These are phyloP conservation scores for Octodon degus DNA, from an alignment of 2,113 vertebrate species.

Conservation along the genomic window DNA sequence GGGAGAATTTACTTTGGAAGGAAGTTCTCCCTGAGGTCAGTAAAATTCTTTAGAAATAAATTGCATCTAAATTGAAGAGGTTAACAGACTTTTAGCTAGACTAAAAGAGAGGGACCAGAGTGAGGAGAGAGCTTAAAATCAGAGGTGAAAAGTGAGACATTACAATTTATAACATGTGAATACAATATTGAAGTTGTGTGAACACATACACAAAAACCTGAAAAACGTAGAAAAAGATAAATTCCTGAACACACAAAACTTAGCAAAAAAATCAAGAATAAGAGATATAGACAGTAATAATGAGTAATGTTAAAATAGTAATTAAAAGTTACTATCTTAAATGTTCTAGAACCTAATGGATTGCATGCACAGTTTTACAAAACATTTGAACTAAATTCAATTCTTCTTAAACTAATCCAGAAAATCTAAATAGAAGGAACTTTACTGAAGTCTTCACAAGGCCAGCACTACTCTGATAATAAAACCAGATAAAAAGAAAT, in stretches of 20 bases:
- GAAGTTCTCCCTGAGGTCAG: neutral
- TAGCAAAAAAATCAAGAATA: neutral
- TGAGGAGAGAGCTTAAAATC: neutral
- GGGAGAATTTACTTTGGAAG: conserved; percentile 27
- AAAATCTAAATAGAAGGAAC: neutral
- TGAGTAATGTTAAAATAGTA: neutral
- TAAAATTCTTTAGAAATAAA: neutral
- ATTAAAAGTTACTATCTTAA: neutral
- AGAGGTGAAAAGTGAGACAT: neutral
- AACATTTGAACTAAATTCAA: neutral
- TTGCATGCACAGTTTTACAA: neutral
- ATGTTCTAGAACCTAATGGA: neutral
- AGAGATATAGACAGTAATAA: neutral
- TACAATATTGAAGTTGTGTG: neutral
- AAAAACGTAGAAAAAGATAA: neutral
- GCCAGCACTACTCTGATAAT: no score
- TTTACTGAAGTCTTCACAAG: neutral
- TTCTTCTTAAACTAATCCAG: neutral
- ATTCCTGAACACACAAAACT: neutral
- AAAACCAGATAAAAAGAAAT: no score
- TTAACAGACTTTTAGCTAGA: neutral
- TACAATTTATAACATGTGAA: neutral
- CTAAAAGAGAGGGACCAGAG: neutral
- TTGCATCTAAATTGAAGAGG: neutral
- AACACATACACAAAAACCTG: neutral